phyloP scores from a whole-genome alignment of 2,113 vertebrate genomes.

The Plecturocebus donacophilus region DNA sequence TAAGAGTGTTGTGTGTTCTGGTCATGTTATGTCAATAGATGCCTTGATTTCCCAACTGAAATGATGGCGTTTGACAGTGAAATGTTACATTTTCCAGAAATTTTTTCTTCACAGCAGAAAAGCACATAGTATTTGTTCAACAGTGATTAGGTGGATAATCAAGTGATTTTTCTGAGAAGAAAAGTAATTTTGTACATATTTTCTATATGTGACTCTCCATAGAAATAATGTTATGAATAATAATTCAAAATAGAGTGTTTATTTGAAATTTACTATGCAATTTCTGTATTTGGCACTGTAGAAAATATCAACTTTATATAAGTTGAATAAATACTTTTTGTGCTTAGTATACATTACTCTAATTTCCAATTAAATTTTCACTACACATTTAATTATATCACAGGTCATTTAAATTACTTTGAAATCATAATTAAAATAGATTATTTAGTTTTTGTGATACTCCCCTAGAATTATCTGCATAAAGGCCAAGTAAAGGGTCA shows the following conservation, averaged over 20 bases:
- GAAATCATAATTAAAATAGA: background rate
- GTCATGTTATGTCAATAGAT: background rate
- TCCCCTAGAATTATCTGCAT: background rate
- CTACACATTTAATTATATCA: constrained; percentile 54
- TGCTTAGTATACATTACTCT: background rate
- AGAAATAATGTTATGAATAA: background rate
- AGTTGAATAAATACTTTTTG: constrained; percentile 6
- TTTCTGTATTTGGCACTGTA: background rate
- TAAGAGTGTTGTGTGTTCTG: background rate
- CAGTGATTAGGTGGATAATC: background rate
- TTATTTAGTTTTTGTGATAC: background rate
- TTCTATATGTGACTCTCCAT: background rate
- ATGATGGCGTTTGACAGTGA: background rate
- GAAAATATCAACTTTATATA: background rate
- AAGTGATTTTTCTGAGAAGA: background rate
- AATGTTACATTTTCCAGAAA: background rate
- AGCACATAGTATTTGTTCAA: background rate
- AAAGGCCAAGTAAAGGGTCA: background rate
- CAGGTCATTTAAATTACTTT: constrained; percentile 48
- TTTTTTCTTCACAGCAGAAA: background rate
- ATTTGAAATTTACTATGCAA: background rate
- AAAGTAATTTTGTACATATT: background rate
- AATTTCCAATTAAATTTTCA: constrained; percentile 63
- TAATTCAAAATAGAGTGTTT: background rate
- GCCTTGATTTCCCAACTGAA: background rate